Evolutionary conservation across 2,113 vertebrate genomes (phyloP).

Genomic region (Alethe diademata): DNA sequence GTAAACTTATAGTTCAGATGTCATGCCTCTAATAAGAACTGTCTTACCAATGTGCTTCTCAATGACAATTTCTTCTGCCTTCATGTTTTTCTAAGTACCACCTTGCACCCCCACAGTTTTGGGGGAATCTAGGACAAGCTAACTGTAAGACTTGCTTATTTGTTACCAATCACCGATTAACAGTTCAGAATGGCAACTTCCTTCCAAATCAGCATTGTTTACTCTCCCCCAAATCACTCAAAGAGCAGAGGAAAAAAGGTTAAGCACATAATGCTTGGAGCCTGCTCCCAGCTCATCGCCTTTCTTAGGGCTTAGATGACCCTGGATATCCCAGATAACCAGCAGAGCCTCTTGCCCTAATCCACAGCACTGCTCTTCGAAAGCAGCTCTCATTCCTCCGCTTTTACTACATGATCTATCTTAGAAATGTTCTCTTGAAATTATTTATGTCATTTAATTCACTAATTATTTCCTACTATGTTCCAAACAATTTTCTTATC

Average conservation of each 20-base stretch:
- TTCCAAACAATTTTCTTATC: neutral
- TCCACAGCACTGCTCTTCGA: neutral
- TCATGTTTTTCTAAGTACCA: neutral
- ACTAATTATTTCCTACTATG: neutral
- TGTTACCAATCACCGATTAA: neutral
- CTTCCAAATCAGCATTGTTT: neutral
- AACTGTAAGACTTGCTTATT: neutral
- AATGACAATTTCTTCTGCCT: neutral
- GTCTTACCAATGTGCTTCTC: neutral
- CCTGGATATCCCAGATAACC: constrained; percentile 3
- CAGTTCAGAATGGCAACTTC: neutral
- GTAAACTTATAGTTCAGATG: neutral
- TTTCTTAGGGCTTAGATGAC: constrained; percentile 32
- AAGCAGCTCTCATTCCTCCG: neutral
- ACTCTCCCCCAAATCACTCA: neutral
- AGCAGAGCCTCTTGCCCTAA: neutral
- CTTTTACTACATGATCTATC: neutral
- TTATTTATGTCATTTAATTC: neutral
- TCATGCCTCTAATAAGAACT: neutral
- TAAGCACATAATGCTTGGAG: constrained; percentile 45
- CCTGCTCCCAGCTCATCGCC: constrained; percentile 23
- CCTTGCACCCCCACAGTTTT: neutral
- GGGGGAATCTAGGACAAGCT: neutral
- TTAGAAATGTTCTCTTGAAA: neutral
- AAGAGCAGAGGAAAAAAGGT: constrained; percentile 27